Evolutionary conservation across 2,888 invertebrate species (phyloP).

Genomic region (Parnassius glacialis): DNA sequence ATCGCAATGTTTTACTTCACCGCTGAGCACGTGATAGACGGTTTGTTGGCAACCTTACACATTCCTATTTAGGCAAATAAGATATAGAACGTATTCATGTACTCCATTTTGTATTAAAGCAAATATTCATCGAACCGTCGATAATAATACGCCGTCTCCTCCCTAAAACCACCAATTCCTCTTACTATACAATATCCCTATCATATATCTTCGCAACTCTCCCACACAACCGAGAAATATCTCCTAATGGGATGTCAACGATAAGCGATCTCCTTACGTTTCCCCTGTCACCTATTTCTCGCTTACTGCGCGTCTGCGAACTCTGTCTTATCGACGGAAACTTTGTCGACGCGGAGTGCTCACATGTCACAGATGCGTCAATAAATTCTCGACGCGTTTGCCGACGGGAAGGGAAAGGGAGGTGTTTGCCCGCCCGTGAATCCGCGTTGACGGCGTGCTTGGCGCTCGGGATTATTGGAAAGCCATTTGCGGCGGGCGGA

Average conservation of each 20-base stretch:
- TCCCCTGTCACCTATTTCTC: background rate
- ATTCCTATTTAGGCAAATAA: too few relatives aligned
- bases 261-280: background rate
- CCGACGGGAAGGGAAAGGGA: conserved; percentile 10
- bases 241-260: conserved; percentile 6
- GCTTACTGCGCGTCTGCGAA: conserved; percentile 1
- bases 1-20: too few relatives aligned
- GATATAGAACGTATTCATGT: too few relatives aligned
- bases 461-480: conserved; percentile 53
- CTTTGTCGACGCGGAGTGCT: conserved; percentile 7
- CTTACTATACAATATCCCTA: too few relatives aligned
- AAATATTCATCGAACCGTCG: too few relatives aligned
- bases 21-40: too few relatives aligned
- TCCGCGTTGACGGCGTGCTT: conserved; percentile 39
- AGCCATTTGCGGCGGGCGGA: conserved; percentile 51
- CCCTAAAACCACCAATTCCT: too few relatives aligned
- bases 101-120: too few relatives aligned
- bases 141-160: too few relatives aligned
- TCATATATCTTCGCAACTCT: background rate
- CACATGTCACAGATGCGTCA: conserved; percentile 24
- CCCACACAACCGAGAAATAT: background rate
- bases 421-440: conserved; percentile 29
- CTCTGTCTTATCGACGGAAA: conserved; percentile 10
- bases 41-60: too few relatives aligned
- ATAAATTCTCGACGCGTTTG: conserved; percentile 13